Evolutionary conservation across 2,113 vertebrate species (phyloP), one percentile per base, ranked within the genome.

Genomic region (Ahaetulla prasina): DNA sequence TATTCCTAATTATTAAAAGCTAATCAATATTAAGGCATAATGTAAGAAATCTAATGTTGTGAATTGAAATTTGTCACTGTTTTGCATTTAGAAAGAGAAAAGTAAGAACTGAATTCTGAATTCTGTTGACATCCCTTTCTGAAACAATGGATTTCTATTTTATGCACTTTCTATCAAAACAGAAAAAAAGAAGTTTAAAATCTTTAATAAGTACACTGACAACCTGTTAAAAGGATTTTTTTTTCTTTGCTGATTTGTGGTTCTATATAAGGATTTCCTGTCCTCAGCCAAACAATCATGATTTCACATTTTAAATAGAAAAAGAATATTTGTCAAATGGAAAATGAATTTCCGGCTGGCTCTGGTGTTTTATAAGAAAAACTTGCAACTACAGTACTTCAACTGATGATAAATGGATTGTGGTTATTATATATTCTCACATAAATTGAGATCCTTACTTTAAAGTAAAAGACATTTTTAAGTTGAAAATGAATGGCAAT

Each of bases 91-190:
- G 35, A 96, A 94, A 94, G 93, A 96, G 96, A 96, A 94, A 92
- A 93, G 94, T 92, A 89, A 89, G 91, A 97, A 96, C 96, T 50
- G 50, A 97, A 96, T 50, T 50, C 96, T 98, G 97, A 96, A 96
- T 94, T 95, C 94, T 96, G 93, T 63, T 94, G 94, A 97, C 91
- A 87, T 93, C 95, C 87, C 86, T 95, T 94, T 97, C 92, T 95
- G 95, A 97, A 96, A 97, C 95, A 96, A 96, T 93, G 74, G 0
- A 94, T 96, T 97, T 95, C 93, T 14, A 90, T 97, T 96, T 97
- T 97, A 95, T 91, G 92, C 88, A 85, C 50, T 85, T 89, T 60
- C 22, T 45, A 87, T 89, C 94, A 53, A 52, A 95, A 94, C 95
- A 94, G 85, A 95, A 91, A 50, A 50, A 95, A 94, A 96, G 93